A percentile compares a stretch with the other conserved stretches of the same genome.
These are phyloP conservation scores for Drosophila anomelani DNA, from an alignment of 2,888 invertebrate species.

Conservation along the genomic window DNA sequence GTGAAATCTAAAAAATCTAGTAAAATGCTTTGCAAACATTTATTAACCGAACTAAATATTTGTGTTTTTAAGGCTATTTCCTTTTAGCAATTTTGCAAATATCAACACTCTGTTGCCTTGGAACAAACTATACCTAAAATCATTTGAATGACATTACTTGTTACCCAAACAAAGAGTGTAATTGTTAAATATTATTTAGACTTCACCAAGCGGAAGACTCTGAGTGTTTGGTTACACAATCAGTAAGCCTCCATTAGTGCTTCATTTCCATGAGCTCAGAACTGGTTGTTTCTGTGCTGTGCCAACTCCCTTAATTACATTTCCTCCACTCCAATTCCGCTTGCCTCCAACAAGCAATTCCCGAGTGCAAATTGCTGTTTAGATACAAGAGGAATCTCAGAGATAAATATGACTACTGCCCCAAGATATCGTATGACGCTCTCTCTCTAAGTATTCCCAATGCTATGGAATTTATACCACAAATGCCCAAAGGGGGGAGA, in stretches of 20 bases:
- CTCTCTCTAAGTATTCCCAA: neutral
- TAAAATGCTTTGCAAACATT: neutral
- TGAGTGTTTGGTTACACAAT: slow-evolving; percentile 11
- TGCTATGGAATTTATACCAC: slow-evolving; percentile 3
- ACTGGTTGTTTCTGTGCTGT: slow-evolving; percentile 1
- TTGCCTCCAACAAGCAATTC: slow-evolving; percentile 9
- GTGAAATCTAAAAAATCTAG: neutral
- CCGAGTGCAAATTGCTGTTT: slow-evolving; percentile 66
- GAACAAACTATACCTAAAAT: neutral
- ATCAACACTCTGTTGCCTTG: slow-evolving; percentile 5
- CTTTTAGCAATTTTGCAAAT: slow-evolving; percentile 11
- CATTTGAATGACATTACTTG: slow-evolving; percentile 55
- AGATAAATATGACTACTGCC: slow-evolving; percentile 11
- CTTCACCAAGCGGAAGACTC: slow-evolving; percentile 2
- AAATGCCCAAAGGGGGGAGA: slow-evolving; percentile 9
- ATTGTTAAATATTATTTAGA: slow-evolving; percentile 42
- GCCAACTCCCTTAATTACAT: neutral
- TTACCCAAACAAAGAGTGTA: slow-evolving; percentile 48
- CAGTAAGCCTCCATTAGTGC: slow-evolving; percentile 9
- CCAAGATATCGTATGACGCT: slow-evolving; percentile 21
- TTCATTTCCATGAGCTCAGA: slow-evolving; percentile 5
- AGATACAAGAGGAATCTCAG: slow-evolving; percentile 35
- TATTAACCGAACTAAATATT: neutral
- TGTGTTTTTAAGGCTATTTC: neutral
- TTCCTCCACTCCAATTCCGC: slow-evolving; percentile 12